Percentiles rank a stretch among this genome's conserved stretches.
phyloP scores from a whole-genome alignment of 1,140 invertebrate genomes.

The Procambarus clarkii region DNA sequence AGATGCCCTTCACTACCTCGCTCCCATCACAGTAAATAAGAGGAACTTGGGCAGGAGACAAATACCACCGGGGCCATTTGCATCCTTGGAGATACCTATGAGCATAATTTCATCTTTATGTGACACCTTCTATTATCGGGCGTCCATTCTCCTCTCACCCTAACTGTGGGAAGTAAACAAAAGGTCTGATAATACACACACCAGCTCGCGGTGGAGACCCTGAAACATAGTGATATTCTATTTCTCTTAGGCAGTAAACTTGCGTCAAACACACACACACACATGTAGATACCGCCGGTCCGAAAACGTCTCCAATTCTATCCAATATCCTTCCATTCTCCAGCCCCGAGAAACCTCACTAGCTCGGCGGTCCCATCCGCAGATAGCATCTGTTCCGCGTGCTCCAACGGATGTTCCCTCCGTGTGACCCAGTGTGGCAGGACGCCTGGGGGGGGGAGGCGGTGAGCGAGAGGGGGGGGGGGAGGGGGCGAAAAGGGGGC shows the following conservation, averaged over 20 bases:
- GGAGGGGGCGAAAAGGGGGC: no score
- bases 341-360: no score
- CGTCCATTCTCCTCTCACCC: conserved; percentile 15
- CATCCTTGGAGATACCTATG: conserved; percentile 44
- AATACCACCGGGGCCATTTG: conserved; percentile 31
- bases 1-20: background rate
- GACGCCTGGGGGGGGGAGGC: no score
- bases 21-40: conserved; percentile 36
- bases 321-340: no score
- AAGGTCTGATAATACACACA: background rate
- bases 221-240: background rate
- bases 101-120: conserved; percentile 51
- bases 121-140: conserved; percentile 33
- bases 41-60: conserved; percentile 29
- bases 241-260: background rate
- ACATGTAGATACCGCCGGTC: no score
- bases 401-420: no score
- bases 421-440: no score
- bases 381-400: no score
- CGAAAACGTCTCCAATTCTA: no score
- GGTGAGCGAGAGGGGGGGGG: no score
- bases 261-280: background rate
- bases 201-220: background rate
- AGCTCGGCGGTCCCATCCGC: no score
- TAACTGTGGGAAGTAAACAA: conserved; percentile 8